Conservation (phyloP, 2,888 invertebrate genomes). For the Steinernema hermaphroditum region DNA sequence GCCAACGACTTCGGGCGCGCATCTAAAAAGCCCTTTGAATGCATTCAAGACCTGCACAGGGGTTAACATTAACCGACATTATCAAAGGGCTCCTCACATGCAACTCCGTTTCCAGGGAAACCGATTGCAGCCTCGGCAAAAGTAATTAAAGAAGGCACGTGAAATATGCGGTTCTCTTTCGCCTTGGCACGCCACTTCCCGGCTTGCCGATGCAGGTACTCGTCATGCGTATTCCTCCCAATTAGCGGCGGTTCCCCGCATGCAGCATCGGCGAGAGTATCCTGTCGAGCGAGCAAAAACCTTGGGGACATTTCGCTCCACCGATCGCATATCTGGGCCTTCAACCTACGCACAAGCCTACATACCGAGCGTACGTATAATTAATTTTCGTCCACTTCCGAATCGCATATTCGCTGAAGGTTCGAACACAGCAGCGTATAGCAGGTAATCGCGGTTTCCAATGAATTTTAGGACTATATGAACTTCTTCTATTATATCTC, state of each 20-base stretch:
- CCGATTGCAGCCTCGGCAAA: background rate
- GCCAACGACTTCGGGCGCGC: conserved; percentile 13
- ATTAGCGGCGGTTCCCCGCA: no score
- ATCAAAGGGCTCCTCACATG: background rate
- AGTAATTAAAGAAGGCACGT: background rate
- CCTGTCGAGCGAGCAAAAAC: background rate
- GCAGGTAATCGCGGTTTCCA: no score
- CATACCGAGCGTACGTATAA: background rate
- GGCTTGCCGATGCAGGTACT: background rate
- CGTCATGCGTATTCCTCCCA: background rate
- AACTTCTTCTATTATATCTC: no score
- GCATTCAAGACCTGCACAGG: conserved; percentile 20
- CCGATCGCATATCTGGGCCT: background rate
- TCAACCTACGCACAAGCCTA: background rate
- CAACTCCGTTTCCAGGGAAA: conserved; percentile 17
- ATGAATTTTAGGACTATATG: no score
- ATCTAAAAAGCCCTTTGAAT: conserved; percentile 10
- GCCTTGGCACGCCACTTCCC: background rate
- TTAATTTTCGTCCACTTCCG: no score
- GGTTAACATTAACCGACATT: conserved; percentile 14
- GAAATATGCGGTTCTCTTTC: background rate
- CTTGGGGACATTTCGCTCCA: background rate
- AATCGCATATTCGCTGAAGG: no score
- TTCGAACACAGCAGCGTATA: no score
- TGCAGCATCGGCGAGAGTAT: background rate